Base-by-base conservation (phyloP, 2,113 vertebrate species). In the Serinus canaria region DNA sequence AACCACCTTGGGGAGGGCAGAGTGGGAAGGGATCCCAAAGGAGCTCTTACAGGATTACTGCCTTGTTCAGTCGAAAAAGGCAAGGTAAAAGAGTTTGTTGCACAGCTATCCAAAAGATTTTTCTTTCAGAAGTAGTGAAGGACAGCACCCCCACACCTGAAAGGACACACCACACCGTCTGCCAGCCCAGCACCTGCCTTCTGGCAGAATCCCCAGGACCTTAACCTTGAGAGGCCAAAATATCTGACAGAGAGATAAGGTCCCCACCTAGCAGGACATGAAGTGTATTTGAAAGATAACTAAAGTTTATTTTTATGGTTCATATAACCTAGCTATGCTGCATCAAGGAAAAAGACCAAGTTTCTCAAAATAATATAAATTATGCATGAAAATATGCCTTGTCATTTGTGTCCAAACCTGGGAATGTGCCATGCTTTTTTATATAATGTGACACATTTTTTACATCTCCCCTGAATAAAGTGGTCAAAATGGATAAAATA, bases 171-270 rank as follows among this genome's bases (percentile, higher is more conserved):
- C 59, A 35, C 0, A 0, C 63, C 0, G 43, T 66, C 69, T 94
- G 91, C 84, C 74, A 87, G 59, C 74, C 69, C 78, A 90, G 89
- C 84, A 59, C 64, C 95, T 83, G 78, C 84, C 89, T 96, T 95
- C 93, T 95, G 94, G 72, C 87, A 95, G 46, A 85, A 77, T 76
- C 89, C 91, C 67, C 89, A 80, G 86, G 82, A 96, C 39, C 49
- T 89, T 74, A 73, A 83, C 66, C 60, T 90, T 95, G 78, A 95
- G 72, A 88, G 81, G 50, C 43, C 67, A 70, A 74, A 87, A 52
- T 47, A 85, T 33, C 87, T 43, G 22, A 75, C 35, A 58, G 21
- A 77, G 37, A 37, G 2, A 52, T 4, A 85, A 89, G 37, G 37
- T 62, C 33, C 22, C 33, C 49, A 58, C 23, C 64, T 39, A 62